Base-by-base conservation (phyloP, 2,797 vertebrate genomes). In the Scleropages formosus region DNA sequence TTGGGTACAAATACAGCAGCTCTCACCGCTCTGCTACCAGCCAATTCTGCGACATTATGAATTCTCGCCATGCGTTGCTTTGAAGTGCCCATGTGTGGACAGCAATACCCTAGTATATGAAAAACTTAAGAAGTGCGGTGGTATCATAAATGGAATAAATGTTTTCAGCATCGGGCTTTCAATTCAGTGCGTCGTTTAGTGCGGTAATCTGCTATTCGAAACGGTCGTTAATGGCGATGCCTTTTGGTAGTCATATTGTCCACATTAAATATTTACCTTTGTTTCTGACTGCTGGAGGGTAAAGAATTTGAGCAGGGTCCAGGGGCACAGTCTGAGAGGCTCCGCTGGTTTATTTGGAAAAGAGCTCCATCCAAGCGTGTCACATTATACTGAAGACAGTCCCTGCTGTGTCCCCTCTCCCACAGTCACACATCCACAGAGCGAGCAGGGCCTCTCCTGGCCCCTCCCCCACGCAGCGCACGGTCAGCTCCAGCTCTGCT, bases 351-450 rank as follows among this genome's bases (percentile, higher is more conserved):
- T 75, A 46, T 75, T 24, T 75, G 22, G 8, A 16, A 47, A 68
- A 75, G 65, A 60, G 31, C 53, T 75, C 22, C 53, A 68, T 75
- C 56, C 22, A 60, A 60, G 51, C 65, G 39, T 59, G 66, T 44
- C 64, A n/a, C 74, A 68, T 49, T 68, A 75, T 68, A 15, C 46
- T 16, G 31, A n/a, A 58, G 65, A 60, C n/a, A 10, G 73, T 24
- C 27, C 73, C n/a, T 31, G 51, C 49, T 15, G 27, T 44, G 63
- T 75, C 24, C 62, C 22, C 16, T 8, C 22, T 16, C 20, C 13
- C 24, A 49, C 46, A 4, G 12, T 13, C 24, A 3, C 44, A 24
- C 69, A 64, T 44, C 26, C 4, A 56, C 26, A 59, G n/a, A 47
- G 44, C 20, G 20, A 66, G 15, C 58, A 20, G 4, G 16, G 13